Base-by-base conservation (phyloP, 2,113 vertebrate species). In the Empidonax traillii region DNA sequence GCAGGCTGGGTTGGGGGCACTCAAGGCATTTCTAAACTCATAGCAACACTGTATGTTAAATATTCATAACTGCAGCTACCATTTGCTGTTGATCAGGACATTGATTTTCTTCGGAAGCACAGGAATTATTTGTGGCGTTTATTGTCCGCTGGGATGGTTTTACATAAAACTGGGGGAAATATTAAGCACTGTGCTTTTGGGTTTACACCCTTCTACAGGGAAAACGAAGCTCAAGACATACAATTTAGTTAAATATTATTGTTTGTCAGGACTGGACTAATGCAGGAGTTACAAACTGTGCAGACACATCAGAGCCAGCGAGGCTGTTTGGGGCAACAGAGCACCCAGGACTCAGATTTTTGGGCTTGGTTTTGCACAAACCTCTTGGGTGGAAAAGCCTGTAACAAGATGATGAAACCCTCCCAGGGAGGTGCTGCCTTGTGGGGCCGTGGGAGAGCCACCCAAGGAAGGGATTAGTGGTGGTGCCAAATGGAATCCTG, bases 1-100 rank as follows among this genome's bases (percentile, higher is more conserved):
- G 73, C 91, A 91, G 37, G 87, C 97, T 96, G 66, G 56, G 69
- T 0, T 87, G 78, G 84, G 97, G 90, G 65, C 82, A 46, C 7
- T 15, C 10, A 3, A 97, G 95, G 92, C 95, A 59, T 83, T 95
- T 95, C 95, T 58, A 75, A 96, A 95, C 96, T 97, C 95, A 44
- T 43, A 96, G 94, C 93, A 94, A 65, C 15, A 3, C 88, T 93
- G 72, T 61, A 56, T 63, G 37, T 96, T 97, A 97, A 97, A 97
- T 97, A 98, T 97, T 98, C 93, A 95, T 97, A 90, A 76, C 91
- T 55, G n/a, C 96, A 94, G 93, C 87, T 92, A 66, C 96, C 84
- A 71, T 92, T 97, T 89, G 96, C 96, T 92, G 86, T 55, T 95
- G 93, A 82, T 67, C 77, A 97, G 85, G 82, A 69, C 94, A 95